A percentile compares a stretch with the other conserved stretches of the same genome.
Conservation (phyloP, 2,113 vertebrate genomes). For the Pelvicachromis taeniatus region DNA sequence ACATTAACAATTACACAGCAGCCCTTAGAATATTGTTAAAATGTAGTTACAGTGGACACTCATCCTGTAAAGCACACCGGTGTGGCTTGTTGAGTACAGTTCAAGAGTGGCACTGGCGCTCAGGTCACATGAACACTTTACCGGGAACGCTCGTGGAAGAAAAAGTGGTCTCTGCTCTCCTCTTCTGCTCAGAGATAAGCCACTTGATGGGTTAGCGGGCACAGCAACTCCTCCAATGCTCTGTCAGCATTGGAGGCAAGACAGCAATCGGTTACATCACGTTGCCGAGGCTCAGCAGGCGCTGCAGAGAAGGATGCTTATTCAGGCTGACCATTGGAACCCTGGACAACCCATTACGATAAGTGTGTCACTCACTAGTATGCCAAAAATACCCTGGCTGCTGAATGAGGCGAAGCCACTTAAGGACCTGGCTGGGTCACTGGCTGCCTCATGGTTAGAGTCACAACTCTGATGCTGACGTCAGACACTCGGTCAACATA, state of each 20-base stretch:
- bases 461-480: conserved; percentile 28
- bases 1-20: neutral
- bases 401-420: conserved; percentile 49
- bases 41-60: neutral
- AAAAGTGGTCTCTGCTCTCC: neutral
- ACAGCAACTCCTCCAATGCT: neutral
- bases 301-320: conserved; percentile 26
- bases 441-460: conserved; percentile 35
- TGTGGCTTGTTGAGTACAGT: neutral
- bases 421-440: conserved; percentile 51
- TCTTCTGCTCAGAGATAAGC: neutral
- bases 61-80: neutral
- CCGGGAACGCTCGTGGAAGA: neutral
- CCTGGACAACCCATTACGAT: conserved; percentile 50
- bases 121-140: conserved; percentile 18
- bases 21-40: neutral
- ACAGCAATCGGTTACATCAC: conserved; percentile 23
- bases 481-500: neutral
- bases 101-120: neutral
- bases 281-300: neutral
- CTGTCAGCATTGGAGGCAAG: neutral
- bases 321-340: conserved; percentile 50
- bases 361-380: conserved; percentile 57
- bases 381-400: conserved; percentile 54
- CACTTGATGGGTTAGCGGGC: neutral